A percentile compares a stretch with the other conserved stretches of the same genome.
Conservation (phyloP, 1,140 invertebrate genomes). For the Drosophila truncata region DNA sequence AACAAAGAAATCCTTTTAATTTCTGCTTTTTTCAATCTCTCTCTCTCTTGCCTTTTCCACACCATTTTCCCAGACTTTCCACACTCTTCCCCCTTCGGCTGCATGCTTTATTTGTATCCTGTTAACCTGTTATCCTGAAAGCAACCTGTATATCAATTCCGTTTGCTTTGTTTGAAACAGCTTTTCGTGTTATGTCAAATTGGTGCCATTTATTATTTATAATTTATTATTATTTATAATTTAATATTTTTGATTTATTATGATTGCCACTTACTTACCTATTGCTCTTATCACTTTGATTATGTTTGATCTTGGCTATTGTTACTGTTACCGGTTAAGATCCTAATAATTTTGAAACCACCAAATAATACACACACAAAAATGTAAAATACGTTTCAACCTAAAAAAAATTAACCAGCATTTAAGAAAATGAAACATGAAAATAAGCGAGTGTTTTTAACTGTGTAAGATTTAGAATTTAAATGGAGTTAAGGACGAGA, state of each 20-base stretch:
- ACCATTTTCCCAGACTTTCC: neutral
- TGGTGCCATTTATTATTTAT: slow-evolving; percentile 49
- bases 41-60: slow-evolving; percentile 7
- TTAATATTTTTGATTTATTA: slow-evolving; percentile 28
- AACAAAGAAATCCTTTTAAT: slow-evolving; percentile 11
- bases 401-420: slow-evolving; percentile 30
- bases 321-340: slow-evolving; percentile 45
- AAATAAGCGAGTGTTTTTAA: slow-evolving; percentile 21
- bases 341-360: slow-evolving; percentile 39
- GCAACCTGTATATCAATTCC: slow-evolving; percentile 11
- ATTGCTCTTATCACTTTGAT: slow-evolving; percentile 17
- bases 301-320: slow-evolving; percentile 33
- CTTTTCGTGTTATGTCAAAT: slow-evolving; percentile 60
- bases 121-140: slow-evolving; percentile 16
- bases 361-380: slow-evolving; percentile 77
- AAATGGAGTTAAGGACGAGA: slow-evolving; percentile 18
- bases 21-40: slow-evolving; percentile 30
- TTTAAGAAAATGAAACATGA: slow-evolving; percentile 19
- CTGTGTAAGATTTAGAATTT: slow-evolving; percentile 38
- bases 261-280: slow-evolving; percentile 15
- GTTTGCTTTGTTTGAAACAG: slow-evolving; percentile 62
- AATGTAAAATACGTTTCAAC: slow-evolving; percentile 66
- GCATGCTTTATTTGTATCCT: slow-evolving; percentile 45
- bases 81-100: slow-evolving; percentile 2
- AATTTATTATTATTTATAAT: slow-evolving; percentile 17